phyloP scores from a whole-genome alignment of 2,113 vertebrate genomes.

The Hepsetus odoe region DNA sequence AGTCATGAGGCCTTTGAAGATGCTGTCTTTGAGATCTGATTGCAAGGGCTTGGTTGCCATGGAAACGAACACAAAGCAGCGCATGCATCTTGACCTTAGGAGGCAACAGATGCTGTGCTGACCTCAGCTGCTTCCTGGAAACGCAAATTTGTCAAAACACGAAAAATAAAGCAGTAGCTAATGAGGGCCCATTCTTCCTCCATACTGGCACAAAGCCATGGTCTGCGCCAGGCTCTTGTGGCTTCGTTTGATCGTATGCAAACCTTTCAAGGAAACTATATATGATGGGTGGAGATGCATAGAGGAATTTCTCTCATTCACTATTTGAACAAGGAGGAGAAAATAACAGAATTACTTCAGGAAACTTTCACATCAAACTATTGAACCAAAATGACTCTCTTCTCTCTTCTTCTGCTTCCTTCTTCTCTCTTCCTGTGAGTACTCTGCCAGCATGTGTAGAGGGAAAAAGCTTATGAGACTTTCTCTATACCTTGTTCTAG shows the following conservation, averaged over 20 bases:
- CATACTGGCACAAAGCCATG: slow-evolving; percentile 30
- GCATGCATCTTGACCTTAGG: slow-evolving; percentile 82
- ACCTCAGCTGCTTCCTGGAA: slow-evolving; percentile 94
- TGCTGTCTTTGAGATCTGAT: slow-evolving; percentile 70
- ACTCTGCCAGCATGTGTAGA: background rate
- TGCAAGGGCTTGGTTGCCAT: slow-evolving; percentile 76
- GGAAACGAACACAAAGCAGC: slow-evolving; percentile 81
- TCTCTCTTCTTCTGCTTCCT: background rate
- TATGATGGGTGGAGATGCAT: background rate
- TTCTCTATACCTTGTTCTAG: background rate
- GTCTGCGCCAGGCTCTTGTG: slow-evolving; percentile 26
- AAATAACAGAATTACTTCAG: background rate
- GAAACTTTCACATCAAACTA: background rate
- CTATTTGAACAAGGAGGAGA: slow-evolving; percentile 26
- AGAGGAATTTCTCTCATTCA: background rate
- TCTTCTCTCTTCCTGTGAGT: no score
- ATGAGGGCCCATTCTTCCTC: slow-evolving; percentile 69
- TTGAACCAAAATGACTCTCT: background rate
- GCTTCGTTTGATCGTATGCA: background rate
- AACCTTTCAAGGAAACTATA: slow-evolving; percentile 24
- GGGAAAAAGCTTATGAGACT: background rate
- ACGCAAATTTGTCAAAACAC: slow-evolving; percentile 91
- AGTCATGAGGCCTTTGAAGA: slow-evolving; percentile 71
- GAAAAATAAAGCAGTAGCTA: slow-evolving; percentile 82
- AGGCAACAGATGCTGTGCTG: slow-evolving; percentile 90